Evolutionary conservation across 2,113 vertebrate species (phyloP), one percentile per base, ranked within the genome.

Genomic region (Harpagus bidentatus): DNA sequence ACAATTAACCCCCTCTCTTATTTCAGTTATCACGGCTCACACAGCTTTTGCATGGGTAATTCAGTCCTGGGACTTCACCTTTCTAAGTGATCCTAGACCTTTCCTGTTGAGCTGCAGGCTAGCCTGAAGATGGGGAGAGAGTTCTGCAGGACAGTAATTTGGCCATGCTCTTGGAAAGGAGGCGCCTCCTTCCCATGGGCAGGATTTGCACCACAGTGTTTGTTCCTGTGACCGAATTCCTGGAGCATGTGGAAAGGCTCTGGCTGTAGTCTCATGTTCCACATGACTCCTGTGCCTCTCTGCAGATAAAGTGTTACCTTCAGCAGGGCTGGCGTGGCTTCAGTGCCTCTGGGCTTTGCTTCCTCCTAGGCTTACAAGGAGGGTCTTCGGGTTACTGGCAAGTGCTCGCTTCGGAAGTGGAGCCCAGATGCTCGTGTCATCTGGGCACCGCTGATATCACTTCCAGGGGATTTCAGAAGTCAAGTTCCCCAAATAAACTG

Each of bases 141-240:
- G 10, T 40, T 61, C 40, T 91, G 25, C 2, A 8, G 82, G 43
- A 52, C 61, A 74, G 53, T 86, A 52, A 74, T 78, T 84, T 79
- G 80, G 55, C 72, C 8, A 17, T 4, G 3, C 29, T 61, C 43
- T 79, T 76, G 61, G 47, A 76, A 94, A 95, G 48, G 55, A 94
- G 81, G 56, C 2, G 2, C 28, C 73, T 84, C 34, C 73, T 90
- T 94, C 19, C 53, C 77, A 34, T 0, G 0, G 74, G n/a, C 61
- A 94, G 91, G 63, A 95, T 95, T 96, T 84, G 91, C 77, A 92
- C 80, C 73, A n/a, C 0, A 1, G 48, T 77, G 88, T 92, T 97
- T 92, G 48, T 81, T 95, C 90, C 95, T 94, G 61, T 58, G 70
- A 78, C 38, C 50, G 45, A 58, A 94, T 95, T 92, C 90, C 72